Conservation (phyloP, 1,140 invertebrate genomes). For the Pectinophora gossypiella region DNA sequence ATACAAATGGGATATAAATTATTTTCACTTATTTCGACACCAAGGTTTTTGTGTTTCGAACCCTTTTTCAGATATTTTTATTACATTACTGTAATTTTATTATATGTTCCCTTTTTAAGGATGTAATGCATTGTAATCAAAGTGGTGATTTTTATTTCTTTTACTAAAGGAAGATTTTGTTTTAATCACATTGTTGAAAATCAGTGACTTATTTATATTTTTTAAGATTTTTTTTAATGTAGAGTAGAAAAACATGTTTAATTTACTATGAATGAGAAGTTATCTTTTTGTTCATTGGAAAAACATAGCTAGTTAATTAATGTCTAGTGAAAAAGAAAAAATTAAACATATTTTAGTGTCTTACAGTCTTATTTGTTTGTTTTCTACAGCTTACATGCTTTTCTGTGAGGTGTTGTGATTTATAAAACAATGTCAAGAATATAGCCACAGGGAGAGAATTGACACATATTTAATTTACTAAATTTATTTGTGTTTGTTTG, state of each 20-base stretch:
- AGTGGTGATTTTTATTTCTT: conserved; percentile 30
- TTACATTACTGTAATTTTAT: conserved; percentile 28
- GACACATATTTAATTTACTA: background rate
- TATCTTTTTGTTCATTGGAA: conserved; percentile 15
- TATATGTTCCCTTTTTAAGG: conserved; percentile 32
- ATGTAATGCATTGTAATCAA: conserved; percentile 27
- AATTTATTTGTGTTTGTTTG: background rate
- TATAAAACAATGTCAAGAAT: background rate
- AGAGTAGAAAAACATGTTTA: conserved; percentile 7
- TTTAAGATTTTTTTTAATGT: conserved; percentile 24
- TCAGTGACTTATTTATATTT: conserved; percentile 25
- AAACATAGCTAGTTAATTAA: background rate
- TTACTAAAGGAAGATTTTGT: conserved; percentile 31
- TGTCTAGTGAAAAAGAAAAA: background rate
- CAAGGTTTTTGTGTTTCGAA: conserved; percentile 32
- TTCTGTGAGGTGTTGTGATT: background rate
- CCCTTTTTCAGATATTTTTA: conserved; percentile 30
- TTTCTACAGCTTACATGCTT: conserved; percentile 5
- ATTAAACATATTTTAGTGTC: background rate
- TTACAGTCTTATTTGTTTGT: background rate
- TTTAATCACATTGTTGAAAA: conserved; percentile 24
- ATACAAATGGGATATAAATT: too few species aligned
- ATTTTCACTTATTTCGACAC: too few species aligned
- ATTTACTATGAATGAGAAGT: conserved; percentile 12
- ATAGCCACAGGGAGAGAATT: background rate